Evolutionary conservation across 2,113 vertebrate genomes (phyloP).

Genomic region (Cyrtonyx montezumae): DNA sequence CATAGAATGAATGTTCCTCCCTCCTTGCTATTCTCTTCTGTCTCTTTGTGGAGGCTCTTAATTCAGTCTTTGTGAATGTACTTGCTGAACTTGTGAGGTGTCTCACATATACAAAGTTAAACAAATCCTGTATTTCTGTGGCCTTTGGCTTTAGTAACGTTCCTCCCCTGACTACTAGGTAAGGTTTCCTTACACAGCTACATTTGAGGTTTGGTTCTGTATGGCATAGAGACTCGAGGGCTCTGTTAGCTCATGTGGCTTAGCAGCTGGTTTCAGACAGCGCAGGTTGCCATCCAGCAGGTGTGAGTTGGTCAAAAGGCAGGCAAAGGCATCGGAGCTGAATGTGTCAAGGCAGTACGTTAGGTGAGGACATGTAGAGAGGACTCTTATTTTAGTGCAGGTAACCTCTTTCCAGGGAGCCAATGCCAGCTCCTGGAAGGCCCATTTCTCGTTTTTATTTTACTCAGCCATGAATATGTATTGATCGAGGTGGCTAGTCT

Average conservation of each 20-base stretch:
- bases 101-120: neutral
- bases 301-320: neutral
- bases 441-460: neutral
- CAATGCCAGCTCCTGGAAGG: neutral
- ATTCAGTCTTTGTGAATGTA: neutral
- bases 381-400: neutral
- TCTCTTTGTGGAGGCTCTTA: neutral
- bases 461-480: neutral
- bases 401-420: neutral
- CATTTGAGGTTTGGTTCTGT: neutral
- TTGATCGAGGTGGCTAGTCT: neutral
- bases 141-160: neutral
- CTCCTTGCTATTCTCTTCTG: neutral
- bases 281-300: neutral
- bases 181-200: neutral
- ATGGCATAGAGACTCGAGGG: neutral
- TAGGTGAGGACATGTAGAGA: neutral
- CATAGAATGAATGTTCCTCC: neutral
- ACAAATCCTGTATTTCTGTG: neutral
- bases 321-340: neutral
- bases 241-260: neutral
- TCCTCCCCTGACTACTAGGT: neutral
- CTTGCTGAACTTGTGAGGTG: neutral
- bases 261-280: neutral
- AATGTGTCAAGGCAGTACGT: neutral